These are phyloP conservation scores for Trinorchestia longiramus DNA, from an alignment of 1,140 invertebrate genomes.

Conservation along the genomic window DNA sequence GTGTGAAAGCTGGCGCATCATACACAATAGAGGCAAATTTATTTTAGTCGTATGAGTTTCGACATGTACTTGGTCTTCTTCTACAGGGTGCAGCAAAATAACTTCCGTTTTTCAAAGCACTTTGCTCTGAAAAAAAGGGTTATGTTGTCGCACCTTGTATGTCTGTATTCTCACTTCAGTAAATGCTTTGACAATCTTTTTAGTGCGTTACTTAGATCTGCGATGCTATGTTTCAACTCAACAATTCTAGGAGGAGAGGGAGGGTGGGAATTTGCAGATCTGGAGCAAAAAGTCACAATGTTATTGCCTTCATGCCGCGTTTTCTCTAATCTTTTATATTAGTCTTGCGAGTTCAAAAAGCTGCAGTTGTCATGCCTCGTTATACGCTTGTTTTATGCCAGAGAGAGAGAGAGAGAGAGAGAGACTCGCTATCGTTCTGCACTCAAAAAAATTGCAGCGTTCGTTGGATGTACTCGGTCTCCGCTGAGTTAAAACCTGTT, in stretches of 20 bases:
- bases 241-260: background rate
- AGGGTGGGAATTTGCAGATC: background rate
- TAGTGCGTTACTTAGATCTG: background rate
- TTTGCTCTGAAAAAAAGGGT: too few relatives aligned
- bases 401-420: too few relatives aligned
- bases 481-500: background rate
- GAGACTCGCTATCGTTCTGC: background rate
- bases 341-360: background rate
- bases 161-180: too few relatives aligned
- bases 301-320: background rate
- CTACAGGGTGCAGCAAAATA: too few relatives aligned
- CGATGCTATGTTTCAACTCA: background rate
- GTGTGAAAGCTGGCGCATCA: too few relatives aligned
- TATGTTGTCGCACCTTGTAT: too few relatives aligned
- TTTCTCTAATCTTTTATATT: background rate
- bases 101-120: too few relatives aligned
- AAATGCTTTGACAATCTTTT: too few relatives aligned
- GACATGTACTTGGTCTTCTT: too few relatives aligned
- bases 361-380: constrained; percentile 40
- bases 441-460: background rate
- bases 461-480: background rate
- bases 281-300: background rate
- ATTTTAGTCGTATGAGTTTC: too few relatives aligned
- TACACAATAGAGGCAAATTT: too few relatives aligned
- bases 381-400: background rate